phyloP scores from a whole-genome alignment of 2,797 vertebrate species.

The Podarcis siculus region DNA sequence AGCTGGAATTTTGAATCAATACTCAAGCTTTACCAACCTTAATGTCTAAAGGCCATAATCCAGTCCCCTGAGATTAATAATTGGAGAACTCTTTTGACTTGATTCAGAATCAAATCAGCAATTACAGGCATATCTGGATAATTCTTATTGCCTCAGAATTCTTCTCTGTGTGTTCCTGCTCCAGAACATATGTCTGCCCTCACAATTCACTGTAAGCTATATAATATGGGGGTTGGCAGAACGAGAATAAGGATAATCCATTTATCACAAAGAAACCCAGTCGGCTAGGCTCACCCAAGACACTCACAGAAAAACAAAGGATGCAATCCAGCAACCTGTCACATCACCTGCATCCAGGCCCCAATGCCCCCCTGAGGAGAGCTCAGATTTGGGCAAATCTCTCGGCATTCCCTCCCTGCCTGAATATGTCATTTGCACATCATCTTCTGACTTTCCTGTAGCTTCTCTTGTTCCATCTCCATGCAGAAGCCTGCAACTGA shows the following conservation, averaged over 20 bases:
- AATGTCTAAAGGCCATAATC: background rate
- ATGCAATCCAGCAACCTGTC: too few species aligned
- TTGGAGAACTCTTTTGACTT: background rate
- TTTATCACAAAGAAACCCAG: background rate
- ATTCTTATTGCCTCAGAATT: background rate
- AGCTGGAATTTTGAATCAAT: background rate
- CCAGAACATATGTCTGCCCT: background rate
- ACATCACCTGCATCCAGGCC: too few species aligned
- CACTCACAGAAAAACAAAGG: background rate
- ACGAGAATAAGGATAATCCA: background rate
- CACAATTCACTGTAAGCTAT: too few species aligned
- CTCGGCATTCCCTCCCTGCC: too few species aligned
- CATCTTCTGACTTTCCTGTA: too few species aligned
- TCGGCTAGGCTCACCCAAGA: background rate
- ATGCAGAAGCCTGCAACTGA: too few species aligned
- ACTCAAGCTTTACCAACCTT: too few species aligned
- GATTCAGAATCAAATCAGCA: background rate
- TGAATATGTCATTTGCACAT: too few species aligned
- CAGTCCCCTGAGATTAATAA: background rate
- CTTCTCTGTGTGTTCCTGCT: background rate
- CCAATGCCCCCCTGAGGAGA: too few species aligned
- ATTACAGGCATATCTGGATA: background rate
- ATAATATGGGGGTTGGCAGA: background rate
- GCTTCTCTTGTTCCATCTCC: too few species aligned
- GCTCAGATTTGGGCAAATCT: too few species aligned